Percentiles rank a stretch among this genome's conserved stretches.
Evolutionary conservation across 1,140 invertebrate genomes (phyloP).

Genomic region (Penaeus indicus): DNA sequence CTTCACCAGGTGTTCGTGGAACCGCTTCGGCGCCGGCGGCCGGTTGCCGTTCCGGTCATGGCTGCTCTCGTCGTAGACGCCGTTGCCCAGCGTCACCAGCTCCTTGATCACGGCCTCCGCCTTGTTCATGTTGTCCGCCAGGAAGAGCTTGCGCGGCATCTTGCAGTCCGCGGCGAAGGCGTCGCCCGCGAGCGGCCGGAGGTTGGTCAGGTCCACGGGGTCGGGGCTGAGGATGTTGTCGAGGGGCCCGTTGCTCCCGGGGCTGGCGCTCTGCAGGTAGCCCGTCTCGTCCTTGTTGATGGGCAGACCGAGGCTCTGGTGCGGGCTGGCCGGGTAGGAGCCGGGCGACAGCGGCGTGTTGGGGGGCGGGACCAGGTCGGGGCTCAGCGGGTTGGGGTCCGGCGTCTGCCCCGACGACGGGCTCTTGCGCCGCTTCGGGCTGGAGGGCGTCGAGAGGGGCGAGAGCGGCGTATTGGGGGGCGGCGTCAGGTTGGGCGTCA

Average conservation of each 20-base stretch:
- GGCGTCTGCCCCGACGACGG: neutral
- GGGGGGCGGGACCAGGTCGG: no score
- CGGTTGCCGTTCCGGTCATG: neutral
- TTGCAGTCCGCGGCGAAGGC: no score
- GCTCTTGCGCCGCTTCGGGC: no score
- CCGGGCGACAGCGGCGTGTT: no score
- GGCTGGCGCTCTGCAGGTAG: no score
- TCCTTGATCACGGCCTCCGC: constrained; percentile 23
- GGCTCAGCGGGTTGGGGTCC: neutral
- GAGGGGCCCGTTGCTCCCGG: neutral
- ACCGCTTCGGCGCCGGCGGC: no score
- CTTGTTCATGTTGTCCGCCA: neutral
- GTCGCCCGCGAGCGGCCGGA: neutral
- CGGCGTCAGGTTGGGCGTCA: no score
- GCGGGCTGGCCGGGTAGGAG: no score
- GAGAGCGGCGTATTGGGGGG: no score
- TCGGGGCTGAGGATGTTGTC: constrained; percentile 34
- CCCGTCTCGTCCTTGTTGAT: no score
- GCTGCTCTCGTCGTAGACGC: neutral
- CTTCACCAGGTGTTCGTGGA: neutral
- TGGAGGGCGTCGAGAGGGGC: no score
- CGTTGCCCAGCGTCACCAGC: constrained; percentile 23
- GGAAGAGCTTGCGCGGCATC: neutral
- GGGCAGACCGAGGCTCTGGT: no score
- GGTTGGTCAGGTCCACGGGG: constrained; percentile 21